Percentiles rank a stretch among this genome's conserved stretches.
Evolutionary conservation across 2,888 invertebrate genomes (phyloP).

Genomic region (Willowsia nigromaculata): DNA sequence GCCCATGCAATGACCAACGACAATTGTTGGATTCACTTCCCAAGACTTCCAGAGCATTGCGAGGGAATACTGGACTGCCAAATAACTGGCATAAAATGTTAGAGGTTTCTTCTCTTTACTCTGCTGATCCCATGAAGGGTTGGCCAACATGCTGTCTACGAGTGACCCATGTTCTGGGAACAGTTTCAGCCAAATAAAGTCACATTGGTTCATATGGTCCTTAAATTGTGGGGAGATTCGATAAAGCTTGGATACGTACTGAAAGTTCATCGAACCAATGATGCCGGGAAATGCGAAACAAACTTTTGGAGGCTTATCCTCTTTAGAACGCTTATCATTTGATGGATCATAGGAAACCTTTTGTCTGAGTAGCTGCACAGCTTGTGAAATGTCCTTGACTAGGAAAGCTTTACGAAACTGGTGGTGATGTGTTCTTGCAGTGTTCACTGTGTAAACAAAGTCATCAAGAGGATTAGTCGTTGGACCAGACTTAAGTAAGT

Average conservation of each 20-base stretch:
- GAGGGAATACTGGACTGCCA: conserved; percentile 17
- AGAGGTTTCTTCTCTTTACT: too few species aligned
- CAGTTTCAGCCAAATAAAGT: background rate
- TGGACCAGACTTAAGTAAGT: too few species aligned
- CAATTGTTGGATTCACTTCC: background rate
- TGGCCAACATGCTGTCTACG: background rate
- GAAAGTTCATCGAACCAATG: background rate
- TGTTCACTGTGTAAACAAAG: background rate
- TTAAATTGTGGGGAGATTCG: background rate
- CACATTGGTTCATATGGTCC: background rate
- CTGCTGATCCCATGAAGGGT: too few species aligned
- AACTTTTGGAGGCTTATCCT: background rate
- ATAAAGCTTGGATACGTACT: background rate
- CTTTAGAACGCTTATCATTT: background rate
- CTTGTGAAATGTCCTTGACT: background rate
- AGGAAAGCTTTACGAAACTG: background rate
- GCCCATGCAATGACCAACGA: conserved; percentile 41
- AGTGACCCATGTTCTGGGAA: background rate
- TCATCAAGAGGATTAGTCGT: background rate
- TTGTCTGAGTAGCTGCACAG: background rate
- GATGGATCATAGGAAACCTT: background rate
- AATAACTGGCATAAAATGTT: background rate
- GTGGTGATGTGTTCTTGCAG: background rate
- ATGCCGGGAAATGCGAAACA: conserved; percentile 41
- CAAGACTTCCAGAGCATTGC: background rate